Evolutionary conservation across 2,888 invertebrate species (phyloP), one percentile per base, ranked within the genome.

Genomic region (Pandemis cinnamomeana): DNA sequence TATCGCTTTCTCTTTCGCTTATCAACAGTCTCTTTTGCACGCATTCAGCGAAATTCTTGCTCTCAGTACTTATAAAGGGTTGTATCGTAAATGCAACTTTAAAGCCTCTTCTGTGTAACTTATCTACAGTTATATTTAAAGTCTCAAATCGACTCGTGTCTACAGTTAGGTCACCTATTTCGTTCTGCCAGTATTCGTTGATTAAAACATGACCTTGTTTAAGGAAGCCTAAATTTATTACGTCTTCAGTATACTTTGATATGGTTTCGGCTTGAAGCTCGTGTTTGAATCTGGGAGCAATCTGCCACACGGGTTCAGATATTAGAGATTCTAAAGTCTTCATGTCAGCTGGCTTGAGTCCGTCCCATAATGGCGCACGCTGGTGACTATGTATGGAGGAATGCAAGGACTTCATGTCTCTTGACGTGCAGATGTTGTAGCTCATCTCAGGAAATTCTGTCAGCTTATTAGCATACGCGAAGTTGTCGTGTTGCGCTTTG

Each of bases 1-100:
- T 95, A 80, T 97, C 97, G 78, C 96, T 96, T 74, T 96, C 96
- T 27, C 97, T 94, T 84, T 98, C 98, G n/a, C 96, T 96, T 60
- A 98, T 96, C 3, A 98, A 88, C n/a, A 98, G 85, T 71, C 96
- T 95, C 71, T 96, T 96, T 68, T 95, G 95, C 0, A 98, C 97
- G 0, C 97, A 96, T 80, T 97, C 96, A 70, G 96, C 96, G 84
- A 98, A 98, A 82, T 97, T 97, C 2, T 92, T 91, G 78, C 98
- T 98, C 82, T 98, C 97, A 0, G 98, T 97, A 69, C 97, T 97
- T 48, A 98, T 96, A 85, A 98, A 99, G 0, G 99, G 98, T 84
- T 98, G 98, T 0, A 98, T 95, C n/a, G 98, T 97, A 78, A 99
- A 96, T 0, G 97, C 97, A 13, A 99, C 96, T 83, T 97, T 96